phyloP scores from a whole-genome alignment of 2,113 vertebrate species.

The Glareola pratincola region DNA sequence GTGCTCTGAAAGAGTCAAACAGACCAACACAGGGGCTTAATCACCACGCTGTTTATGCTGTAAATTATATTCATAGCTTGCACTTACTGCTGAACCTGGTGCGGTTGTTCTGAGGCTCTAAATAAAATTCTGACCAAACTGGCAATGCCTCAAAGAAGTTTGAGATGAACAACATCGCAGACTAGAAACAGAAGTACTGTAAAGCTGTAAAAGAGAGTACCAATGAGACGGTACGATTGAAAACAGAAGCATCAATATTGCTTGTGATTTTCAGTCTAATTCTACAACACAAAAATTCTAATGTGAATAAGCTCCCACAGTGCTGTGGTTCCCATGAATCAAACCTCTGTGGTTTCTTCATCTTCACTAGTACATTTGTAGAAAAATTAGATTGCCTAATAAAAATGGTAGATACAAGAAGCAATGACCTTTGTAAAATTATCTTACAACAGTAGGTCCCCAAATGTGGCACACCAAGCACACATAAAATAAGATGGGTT shows the following conservation, averaged over 20 bases:
- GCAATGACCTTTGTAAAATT: neutral
- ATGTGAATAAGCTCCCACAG: neutral
- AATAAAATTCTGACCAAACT: neutral
- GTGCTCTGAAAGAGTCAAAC: neutral
- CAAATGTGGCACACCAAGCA: neutral
- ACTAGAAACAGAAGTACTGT: neutral
- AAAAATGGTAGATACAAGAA: neutral
- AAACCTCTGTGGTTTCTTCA: neutral
- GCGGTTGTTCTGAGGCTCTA: neutral
- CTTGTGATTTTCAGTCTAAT: neutral
- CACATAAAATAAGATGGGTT: neutral
- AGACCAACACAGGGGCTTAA: neutral
- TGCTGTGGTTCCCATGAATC: neutral
- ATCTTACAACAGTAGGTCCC: neutral
- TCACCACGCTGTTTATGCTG: neutral
- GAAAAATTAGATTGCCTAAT: neutral
- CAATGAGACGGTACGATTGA: neutral
- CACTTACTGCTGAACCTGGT: neutral
- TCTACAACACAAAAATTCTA: neutral
- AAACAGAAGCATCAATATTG: neutral
- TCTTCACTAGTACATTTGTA: neutral
- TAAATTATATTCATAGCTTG: neutral
- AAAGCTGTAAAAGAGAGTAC: neutral
- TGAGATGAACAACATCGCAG: neutral
- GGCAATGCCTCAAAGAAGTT: neutral